phyloP scores from a whole-genome alignment of 2,113 vertebrate species.

The Neomonachus schauinslandi region DNA sequence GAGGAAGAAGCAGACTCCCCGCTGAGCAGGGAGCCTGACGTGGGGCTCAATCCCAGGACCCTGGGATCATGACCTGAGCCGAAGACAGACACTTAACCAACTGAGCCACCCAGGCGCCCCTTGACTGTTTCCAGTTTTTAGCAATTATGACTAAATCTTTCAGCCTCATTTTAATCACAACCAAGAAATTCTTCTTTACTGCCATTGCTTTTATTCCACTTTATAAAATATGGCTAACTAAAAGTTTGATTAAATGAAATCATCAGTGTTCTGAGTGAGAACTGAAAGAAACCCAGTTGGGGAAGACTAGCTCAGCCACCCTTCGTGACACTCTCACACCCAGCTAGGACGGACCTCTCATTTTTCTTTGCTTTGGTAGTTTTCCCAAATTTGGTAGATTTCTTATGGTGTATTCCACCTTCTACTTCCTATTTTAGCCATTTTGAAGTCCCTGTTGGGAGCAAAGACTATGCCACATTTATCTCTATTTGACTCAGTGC shows the following conservation, averaged over 20 bases:
- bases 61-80: too few species aligned
- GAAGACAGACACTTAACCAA: too few species aligned
- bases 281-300: neutral
- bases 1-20: too few species aligned
- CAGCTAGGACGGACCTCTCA: neutral
- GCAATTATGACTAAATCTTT: neutral
- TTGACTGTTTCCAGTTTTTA: neutral
- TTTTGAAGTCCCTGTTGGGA: neutral
- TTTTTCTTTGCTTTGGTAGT: neutral
- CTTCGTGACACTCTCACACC: neutral
- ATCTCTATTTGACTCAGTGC: neutral
- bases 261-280: neutral
- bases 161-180: conserved; percentile 8
- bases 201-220: neutral
- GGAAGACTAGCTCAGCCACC: neutral
- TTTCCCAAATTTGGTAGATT: neutral
- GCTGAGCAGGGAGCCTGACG: too few species aligned
- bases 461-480: neutral
- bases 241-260: neutral
- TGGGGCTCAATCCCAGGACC: too few species aligned
- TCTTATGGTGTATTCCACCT: neutral
- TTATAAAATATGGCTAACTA: neutral
- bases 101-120: too few species aligned
- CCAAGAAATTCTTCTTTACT: neutral
- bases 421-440: neutral